Conservation (phyloP, 2,797 vertebrate genomes). For the Manis javanica region DNA sequence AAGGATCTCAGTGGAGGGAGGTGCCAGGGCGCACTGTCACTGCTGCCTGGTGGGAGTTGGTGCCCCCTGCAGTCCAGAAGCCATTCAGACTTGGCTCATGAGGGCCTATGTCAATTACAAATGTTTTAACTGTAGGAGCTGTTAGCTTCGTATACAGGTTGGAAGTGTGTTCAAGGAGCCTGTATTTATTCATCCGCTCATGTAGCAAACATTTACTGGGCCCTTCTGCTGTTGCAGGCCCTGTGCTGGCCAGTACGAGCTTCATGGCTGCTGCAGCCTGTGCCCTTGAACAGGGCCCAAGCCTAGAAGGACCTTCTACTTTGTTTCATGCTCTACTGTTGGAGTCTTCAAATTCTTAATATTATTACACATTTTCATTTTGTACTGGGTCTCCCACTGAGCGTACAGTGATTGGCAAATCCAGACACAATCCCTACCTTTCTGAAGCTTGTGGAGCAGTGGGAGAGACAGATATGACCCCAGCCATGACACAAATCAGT, state of each 20-base stretch:
- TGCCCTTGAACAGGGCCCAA: neutral
- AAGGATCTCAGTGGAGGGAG: neutral
- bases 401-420: neutral
- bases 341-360: neutral
- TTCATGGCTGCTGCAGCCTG: neutral
- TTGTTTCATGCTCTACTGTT: neutral
- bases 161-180: neutral
- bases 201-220: neutral
- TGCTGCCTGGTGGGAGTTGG: neutral
- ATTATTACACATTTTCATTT: neutral
- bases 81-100: neutral
- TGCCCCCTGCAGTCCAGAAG: neutral
- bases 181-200: neutral
- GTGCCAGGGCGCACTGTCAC: neutral
- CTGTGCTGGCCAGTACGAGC: neutral
- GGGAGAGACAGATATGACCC: neutral
- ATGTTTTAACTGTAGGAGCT: neutral
- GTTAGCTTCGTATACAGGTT: neutral
- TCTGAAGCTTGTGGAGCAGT: neutral
- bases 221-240: neutral
- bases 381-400: neutral
- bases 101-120: neutral
- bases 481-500: neutral
- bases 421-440: neutral
- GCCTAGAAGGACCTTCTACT: neutral